These are phyloP conservation scores for Prorops nasuta DNA, from an alignment of 1,140 invertebrate genomes.

Conservation along the genomic window DNA sequence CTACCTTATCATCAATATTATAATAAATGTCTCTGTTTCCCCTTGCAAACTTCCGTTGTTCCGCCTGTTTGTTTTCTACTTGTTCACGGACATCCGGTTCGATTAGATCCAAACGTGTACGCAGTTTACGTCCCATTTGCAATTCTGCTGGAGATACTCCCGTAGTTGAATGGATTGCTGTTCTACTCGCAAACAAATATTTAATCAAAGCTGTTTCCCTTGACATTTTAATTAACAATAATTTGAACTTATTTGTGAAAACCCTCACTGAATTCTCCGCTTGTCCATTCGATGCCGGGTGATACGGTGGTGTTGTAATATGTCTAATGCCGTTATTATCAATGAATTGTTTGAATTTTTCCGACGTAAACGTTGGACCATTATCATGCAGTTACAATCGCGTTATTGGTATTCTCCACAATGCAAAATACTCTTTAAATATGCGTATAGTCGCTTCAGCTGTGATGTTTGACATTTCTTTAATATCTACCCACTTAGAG, in stretches of 20 bases:
- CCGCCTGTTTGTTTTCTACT: not conserved
- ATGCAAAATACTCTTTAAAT: constrained; percentile 12
- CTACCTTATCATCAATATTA: not conserved
- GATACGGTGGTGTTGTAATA: constrained; percentile 15
- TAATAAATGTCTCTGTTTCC: not conserved
- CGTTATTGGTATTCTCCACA: constrained; percentile 6
- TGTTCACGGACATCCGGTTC: not conserved
- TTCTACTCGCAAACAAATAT: constrained; percentile 8
- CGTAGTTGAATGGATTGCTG: constrained; percentile 12
- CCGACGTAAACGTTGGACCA: constrained; percentile 5
- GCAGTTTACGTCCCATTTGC: constrained; percentile 2
- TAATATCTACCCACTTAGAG: constrained; percentile 49
- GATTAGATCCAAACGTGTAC: not conserved
- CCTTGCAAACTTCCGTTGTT: not conserved
- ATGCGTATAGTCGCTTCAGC: constrained; percentile 9
- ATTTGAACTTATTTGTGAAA: constrained; percentile 13
- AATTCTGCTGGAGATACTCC: constrained; percentile 12
- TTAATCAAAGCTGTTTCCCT: constrained; percentile 4
- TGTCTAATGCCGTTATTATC: constrained; percentile 16
- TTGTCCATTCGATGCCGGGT: constrained; percentile 4
- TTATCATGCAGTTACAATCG: constrained; percentile 9
- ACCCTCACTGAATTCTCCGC: not conserved
- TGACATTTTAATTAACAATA: constrained; percentile 6
- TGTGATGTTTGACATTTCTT: constrained; percentile 17
- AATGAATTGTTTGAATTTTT: constrained; percentile 17